Evolutionary conservation across 2,888 invertebrate genomes (phyloP), one percentile per base, ranked within the genome.

Genomic region (Tuta absoluta): DNA sequence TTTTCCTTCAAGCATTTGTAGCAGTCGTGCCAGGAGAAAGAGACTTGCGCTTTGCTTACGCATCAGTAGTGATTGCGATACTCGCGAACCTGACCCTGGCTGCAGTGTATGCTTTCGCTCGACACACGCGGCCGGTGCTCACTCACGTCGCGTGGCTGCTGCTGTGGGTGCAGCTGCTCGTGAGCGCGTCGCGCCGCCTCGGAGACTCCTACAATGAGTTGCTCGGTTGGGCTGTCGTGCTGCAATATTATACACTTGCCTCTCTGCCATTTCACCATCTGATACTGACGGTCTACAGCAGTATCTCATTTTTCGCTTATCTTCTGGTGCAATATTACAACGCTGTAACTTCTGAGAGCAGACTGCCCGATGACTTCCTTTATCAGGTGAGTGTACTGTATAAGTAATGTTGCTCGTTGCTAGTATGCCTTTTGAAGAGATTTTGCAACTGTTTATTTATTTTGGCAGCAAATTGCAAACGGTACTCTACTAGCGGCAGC

Each of bases 201-300:
- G 91, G 89, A 56, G 90, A 91, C 73, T 85, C 90, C 11, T 89
- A 87, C 74, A 90, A 91, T 72, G 95, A 96, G 81, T 92, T 94
- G 67, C 92, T 96, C 3, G 95, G 95, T 60, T 96, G 96, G 96
- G 93, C 95, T 17, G 89, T 96, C 69, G 91, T 96, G 56, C 84
- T 95, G 72, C 94, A 95, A 75, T 96, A 95, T 80, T 92, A 96
- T 70, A 94, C 95, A 61, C 94, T 95, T 77, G 95, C 95, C 63
- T 94, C 95, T 1, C 84, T 96, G 72, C 96, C 96, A 0, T 89
- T 96, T 66, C 92, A 85, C 76, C 81, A 80, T 65, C 62, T 84
- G 64, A 45, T 85, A 33, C 71, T 88, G 65, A 74, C 84, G 64
- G 62, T 84, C 58, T 90, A 89, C 71, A 89, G 87, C 67, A 66